A percentile compares a stretch with the other conserved stretches of the same genome.
phyloP scores from a whole-genome alignment of 2,113 vertebrate genomes.

The Semnornis frantzii region DNA sequence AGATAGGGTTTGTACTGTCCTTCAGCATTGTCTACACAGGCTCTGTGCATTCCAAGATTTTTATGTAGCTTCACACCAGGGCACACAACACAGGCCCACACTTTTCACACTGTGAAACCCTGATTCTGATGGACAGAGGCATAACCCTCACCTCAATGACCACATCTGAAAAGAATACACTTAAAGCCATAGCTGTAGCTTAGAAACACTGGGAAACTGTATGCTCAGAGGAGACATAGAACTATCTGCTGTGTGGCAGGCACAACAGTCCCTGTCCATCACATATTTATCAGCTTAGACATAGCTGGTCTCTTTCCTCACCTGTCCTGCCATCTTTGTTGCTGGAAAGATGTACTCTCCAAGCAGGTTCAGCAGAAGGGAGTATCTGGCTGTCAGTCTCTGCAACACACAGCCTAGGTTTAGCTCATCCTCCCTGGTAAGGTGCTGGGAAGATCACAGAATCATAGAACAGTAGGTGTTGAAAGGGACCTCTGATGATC shows the following conservation, averaged over 20 bases:
- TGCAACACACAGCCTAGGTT: neutral
- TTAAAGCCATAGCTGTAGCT: neutral
- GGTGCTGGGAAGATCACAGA: neutral
- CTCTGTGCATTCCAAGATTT: neutral
- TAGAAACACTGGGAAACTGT: neutral
- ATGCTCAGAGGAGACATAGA: neutral
- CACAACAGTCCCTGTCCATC: neutral
- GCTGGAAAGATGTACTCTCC: neutral
- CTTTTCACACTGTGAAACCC: neutral
- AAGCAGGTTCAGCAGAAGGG: neutral
- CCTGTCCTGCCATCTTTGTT: neutral
- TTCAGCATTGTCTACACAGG: neutral
- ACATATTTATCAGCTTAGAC: neutral
- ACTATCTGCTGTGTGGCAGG: neutral
- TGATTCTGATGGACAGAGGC: neutral
- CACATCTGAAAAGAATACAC: neutral
- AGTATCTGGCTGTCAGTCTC: neutral
- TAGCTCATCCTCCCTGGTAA: neutral
- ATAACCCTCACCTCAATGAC: neutral
- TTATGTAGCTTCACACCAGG: neutral
- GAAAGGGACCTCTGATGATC: too few relatives aligned
- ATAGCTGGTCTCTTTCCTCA: neutral
- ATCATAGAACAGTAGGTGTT: too few relatives aligned
- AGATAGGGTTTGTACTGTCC: neutral
- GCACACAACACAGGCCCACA: neutral